Conservation (phyloP, 2,888 invertebrate species). For the Netelia fuscicornis region DNA sequence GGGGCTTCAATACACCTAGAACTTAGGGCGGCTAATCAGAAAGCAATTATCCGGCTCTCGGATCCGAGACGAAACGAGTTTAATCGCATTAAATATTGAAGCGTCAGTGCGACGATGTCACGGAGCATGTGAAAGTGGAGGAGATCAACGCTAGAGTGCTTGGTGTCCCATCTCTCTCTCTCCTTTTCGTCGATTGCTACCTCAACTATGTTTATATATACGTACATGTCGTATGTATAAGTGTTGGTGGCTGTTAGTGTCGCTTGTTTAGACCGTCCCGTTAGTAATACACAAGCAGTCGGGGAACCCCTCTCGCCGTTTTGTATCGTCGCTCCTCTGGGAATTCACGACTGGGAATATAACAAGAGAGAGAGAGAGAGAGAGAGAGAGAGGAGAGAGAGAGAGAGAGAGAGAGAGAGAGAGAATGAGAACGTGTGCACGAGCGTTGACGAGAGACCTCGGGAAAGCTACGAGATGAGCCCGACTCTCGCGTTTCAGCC, state of each 20-base stretch:
- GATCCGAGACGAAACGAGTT: conserved; percentile 80
- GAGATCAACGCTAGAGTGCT: conserved; percentile 44
- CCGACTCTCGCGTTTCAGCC: conserved; percentile 15
- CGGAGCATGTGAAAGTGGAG: conserved; percentile 21
- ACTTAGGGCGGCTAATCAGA: conserved; percentile 82
- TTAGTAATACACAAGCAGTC: conserved; percentile 40
- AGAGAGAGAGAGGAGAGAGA: not conserved
- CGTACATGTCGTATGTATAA: conserved; percentile 30
- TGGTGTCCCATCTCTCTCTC: not conserved
- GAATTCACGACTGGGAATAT: conserved; percentile 48
- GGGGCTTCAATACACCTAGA: conserved; percentile 73
- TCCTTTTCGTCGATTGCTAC: conserved; percentile 2
- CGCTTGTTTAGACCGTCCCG: conserved; percentile 52
- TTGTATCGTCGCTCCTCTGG: conserved; percentile 43
- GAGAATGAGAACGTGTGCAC: not conserved
- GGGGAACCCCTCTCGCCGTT: conserved; percentile 35
- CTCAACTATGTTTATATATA: conserved; percentile 2
- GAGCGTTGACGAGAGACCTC: conserved; percentile 31
- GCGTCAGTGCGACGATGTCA: conserved; percentile 71
- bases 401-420: not conserved
- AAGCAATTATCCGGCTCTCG: conserved; percentile 83
- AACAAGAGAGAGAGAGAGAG: not conserved
- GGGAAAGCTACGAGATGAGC: conserved; percentile 37
- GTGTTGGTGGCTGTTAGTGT: conserved; percentile 23
- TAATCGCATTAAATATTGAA: conserved; percentile 84